phyloP scores from a whole-genome alignment of 2,888 invertebrate species.

The Lamproptera curius region DNA sequence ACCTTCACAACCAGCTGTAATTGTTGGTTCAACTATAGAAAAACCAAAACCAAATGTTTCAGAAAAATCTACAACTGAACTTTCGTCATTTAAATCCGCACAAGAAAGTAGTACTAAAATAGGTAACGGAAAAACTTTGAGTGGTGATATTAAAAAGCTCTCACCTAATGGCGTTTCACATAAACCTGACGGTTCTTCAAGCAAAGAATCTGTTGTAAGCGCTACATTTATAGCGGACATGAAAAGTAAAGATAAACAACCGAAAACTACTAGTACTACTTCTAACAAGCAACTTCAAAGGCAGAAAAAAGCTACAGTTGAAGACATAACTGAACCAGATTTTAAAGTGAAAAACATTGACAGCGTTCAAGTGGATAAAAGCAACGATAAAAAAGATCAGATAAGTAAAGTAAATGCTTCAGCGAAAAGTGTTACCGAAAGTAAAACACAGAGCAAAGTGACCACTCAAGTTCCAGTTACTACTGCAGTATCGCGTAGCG shows the following conservation, averaged over 20 bases:
- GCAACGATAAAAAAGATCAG: not conserved
- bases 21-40: not conserved
- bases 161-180: not conserved
- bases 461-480: not conserved
- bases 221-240: not conserved
- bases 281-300: slow-evolving; percentile 41
- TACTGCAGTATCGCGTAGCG: not conserved
- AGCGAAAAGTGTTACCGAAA: not conserved
- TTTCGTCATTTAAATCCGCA: not conserved
- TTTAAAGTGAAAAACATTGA: slow-evolving; percentile 24
- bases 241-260: slow-evolving; percentile 6
- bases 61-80: not conserved
- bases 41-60: not conserved
- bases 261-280: slow-evolving; percentile 2
- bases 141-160: slow-evolving; percentile 4
- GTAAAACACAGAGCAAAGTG: not conserved
- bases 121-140: slow-evolving; percentile 1
- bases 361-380: not conserved
- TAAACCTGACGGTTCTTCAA: not conserved
- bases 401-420: slow-evolving; percentile 1
- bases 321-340: slow-evolving; percentile 30
- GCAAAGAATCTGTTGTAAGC: slow-evolving; percentile 11
- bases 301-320: slow-evolving; percentile 39
- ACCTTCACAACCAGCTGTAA: not conserved
- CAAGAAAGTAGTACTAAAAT: slow-evolving; percentile 1